Base-by-base conservation (phyloP, 2,888 invertebrate genomes). In the Adelognathus sp. region DNA sequence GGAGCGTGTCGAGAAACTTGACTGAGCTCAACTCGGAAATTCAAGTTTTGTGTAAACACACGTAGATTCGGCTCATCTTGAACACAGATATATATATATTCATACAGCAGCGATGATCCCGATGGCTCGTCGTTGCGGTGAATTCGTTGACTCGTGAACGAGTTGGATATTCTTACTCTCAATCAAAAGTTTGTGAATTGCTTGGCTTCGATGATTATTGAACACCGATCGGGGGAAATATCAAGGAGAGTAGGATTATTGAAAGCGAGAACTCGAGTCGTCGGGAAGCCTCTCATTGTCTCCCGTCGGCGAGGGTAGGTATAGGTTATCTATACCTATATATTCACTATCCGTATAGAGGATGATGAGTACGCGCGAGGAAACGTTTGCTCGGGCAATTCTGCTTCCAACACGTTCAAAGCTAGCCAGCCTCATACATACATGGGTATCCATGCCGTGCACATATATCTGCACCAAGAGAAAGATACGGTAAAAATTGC, bases 11-110 rank as follows among this genome's bases (percentile, higher is more conserved):
- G 52, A 29, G 66, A 67, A 76, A 66, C 60, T 76, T 66, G 54
- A 64, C 72, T 46, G 56, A 44, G 60, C 64, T 60, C 29, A 64
- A 70, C 76, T 70, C 56, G 39, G 44, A 36, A 3, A 11, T 66
- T 67, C 54, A 61, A 77, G 76, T 72, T 77, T 77, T 67, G 41
- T 66, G 76, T 67, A 77, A 77, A 77, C 44, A 64, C 27, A 33
- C 63, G 41, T 52, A 64, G 50, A 64, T 36, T 54, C 4, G 9
- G 36, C 39, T 31, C 29, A 21, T 21, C 50, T n/a, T 36, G 16
- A 63, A 63, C 75, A 44, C 21, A 11, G 50, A 29, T 39, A 60
- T 18, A 14, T 18, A 31, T 3, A 18, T 9, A 36, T 41, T n/a
- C n/a, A n/a, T n/a, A n/a, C n/a, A n/a, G n/a, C n/a, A n/a, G n/a